Percentiles rank a stretch among this genome's conserved stretches.
Conservation (phyloP, 2,888 invertebrate species). For the Sesia bembeciformis region DNA sequence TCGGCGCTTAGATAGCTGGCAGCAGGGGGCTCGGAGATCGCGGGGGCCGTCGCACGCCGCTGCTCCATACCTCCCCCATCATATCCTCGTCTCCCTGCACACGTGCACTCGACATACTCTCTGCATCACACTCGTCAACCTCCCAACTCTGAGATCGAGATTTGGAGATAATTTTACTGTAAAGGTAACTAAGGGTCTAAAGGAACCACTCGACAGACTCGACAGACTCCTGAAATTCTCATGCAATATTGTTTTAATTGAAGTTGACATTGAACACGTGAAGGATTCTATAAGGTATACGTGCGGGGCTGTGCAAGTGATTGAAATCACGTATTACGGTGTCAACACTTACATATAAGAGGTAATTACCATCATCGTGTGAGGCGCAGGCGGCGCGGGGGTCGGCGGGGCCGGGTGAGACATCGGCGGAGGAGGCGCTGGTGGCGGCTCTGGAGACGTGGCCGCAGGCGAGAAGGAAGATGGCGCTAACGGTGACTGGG, state of each 20-base stretch:
- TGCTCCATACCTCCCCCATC: slow-evolving; percentile 73
- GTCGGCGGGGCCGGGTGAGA: slow-evolving; percentile 46
- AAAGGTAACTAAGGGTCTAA: slow-evolving; percentile 32
- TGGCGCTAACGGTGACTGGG: slow-evolving; percentile 75
- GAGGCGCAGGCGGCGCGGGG: slow-evolving; percentile 56
- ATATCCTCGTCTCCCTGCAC: slow-evolving; percentile 78
- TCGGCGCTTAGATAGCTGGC: slow-evolving; percentile 42
- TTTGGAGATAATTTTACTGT: slow-evolving; percentile 58
- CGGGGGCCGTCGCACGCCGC: slow-evolving; percentile 53
- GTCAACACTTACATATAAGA: slow-evolving; percentile 75
- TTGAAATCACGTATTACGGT: slow-evolving; percentile 71
- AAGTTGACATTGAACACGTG: background rate
- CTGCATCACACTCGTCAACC: slow-evolving; percentile 71
- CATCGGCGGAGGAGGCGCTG: slow-evolving; percentile 71
- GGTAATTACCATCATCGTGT: slow-evolving; percentile 75
- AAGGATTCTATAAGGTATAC: slow-evolving; percentile 11
- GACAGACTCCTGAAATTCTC: background rate
- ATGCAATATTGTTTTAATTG: background rate
- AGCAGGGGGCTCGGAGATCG: slow-evolving; percentile 57
- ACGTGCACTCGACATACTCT: slow-evolving; percentile 74
- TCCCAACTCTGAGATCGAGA: slow-evolving; percentile 73
- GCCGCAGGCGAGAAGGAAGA: slow-evolving; percentile 73
- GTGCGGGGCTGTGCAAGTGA: slow-evolving; percentile 66
- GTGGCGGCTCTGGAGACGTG: slow-evolving; percentile 76
- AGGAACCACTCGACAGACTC: background rate